phyloP scores from a whole-genome alignment of 2,113 vertebrate species.

The Corythaixoides concolor region DNA sequence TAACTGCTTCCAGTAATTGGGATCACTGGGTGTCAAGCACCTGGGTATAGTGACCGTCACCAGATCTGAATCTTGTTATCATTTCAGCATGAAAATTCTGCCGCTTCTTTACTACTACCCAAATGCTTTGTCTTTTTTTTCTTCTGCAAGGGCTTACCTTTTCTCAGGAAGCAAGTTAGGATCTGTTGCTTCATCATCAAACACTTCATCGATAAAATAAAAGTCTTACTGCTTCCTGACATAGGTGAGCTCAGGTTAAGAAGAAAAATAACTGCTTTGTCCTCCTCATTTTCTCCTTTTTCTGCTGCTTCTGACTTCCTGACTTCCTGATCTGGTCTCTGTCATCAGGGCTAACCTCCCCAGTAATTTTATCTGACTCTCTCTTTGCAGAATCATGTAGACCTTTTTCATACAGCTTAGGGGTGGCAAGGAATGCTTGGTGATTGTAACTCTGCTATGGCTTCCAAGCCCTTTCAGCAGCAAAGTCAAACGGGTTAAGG shows the following conservation, averaged over 20 bases:
- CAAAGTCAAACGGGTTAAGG: too few species aligned
- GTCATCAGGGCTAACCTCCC: not conserved
- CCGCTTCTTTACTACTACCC: not conserved
- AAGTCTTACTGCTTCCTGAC: not conserved
- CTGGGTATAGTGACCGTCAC: fast-evolving
- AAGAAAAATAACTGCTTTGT: not conserved
- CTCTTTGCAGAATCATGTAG: not conserved
- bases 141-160: not conserved
- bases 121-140: not conserved
- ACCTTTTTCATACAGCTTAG: not conserved
- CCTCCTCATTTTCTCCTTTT: not conserved
- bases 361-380: not conserved
- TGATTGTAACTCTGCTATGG: not conserved
- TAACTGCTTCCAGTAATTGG: not conserved
- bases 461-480: not conserved
- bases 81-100: not conserved
- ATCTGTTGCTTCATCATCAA: not conserved
- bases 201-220: not conserved
- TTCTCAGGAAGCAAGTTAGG: not conserved
- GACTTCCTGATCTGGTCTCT: not conserved
- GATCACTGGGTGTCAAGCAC: not conserved
- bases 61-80: not conserved
- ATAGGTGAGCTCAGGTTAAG: not conserved
- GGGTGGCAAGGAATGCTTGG: not conserved
- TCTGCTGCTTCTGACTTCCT: not conserved